Evolutionary conservation across 2,888 invertebrate genomes (phyloP).

Genomic region (Xestobium rufovillosum): DNA sequence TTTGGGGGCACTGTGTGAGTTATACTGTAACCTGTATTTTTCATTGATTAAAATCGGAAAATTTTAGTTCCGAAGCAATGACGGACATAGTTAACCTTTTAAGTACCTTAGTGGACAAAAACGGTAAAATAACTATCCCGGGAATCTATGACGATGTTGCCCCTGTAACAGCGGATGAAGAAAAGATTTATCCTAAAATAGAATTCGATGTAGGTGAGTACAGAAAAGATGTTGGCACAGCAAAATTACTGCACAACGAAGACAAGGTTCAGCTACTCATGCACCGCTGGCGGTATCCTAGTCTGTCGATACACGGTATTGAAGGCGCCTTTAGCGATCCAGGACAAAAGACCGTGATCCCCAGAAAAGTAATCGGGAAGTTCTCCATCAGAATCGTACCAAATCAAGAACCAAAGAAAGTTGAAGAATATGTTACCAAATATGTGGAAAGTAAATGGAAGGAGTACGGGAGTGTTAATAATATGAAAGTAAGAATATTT

Average conservation of each 20-base stretch:
- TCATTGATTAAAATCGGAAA: neutral
- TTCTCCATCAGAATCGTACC: slow-evolving; percentile 98
- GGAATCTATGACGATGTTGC: slow-evolving; percentile 78
- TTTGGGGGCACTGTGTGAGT: slow-evolving; percentile 89
- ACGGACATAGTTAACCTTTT: slow-evolving; percentile 82
- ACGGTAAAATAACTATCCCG: slow-evolving; percentile 79
- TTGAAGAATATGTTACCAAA: slow-evolving; percentile 70
- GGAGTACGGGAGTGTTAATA: slow-evolving; percentile 77
- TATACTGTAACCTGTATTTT: slow-evolving; percentile 3
- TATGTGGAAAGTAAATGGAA: slow-evolving; percentile 74
- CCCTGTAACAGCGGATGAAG: slow-evolving; percentile 61
- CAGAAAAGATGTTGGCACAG: slow-evolving; percentile 62
- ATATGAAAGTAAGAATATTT: slow-evolving; percentile 54
- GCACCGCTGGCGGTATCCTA: slow-evolving; percentile 90
- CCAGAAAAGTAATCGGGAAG: slow-evolving; percentile 88
- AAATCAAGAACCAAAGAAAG: slow-evolving; percentile 75
- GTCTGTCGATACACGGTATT: slow-evolving; percentile 89
- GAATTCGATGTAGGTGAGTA: slow-evolving; percentile 81
- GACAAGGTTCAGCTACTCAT: slow-evolving; percentile 79
- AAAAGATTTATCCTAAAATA: slow-evolving; percentile 68
- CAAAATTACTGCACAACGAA: slow-evolving; percentile 63
- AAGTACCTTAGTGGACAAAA: slow-evolving; percentile 72
- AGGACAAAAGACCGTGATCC: slow-evolving; percentile 94
- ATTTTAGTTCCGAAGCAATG: slow-evolving; percentile 76
- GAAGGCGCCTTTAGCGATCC: slow-evolving; percentile 91